These are phyloP conservation scores for Chrysaora quinquecirrha DNA, from an alignment of 30 jellyfish, hydroid and myxozoan species.

Conservation along the genomic window DNA sequence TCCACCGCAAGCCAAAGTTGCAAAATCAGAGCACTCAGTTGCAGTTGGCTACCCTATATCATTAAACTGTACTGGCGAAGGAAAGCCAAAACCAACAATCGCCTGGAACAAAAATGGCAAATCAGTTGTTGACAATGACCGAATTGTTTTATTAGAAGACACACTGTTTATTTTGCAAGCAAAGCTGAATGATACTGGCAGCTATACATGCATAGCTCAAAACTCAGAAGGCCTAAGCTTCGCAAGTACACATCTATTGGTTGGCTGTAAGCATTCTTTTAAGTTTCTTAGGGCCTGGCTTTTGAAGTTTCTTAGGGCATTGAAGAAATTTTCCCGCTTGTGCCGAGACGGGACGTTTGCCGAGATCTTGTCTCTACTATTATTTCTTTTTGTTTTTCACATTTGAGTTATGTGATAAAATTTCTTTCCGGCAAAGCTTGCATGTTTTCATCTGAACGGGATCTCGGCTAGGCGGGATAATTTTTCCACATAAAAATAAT, in stretches of 20 bases:
- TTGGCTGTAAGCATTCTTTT: constrained; percentile 56
- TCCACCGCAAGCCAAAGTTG: constrained; percentile 66
- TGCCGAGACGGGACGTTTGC: too few relatives aligned
- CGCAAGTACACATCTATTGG: constrained; percentile 55
- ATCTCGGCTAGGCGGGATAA: too few relatives aligned
- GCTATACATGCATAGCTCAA: constrained; percentile 75
- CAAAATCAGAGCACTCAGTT: constrained; percentile 33
- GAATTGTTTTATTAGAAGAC: constrained; percentile 51
- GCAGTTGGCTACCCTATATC: constrained; percentile 77
- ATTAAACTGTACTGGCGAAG: constrained; percentile 69
- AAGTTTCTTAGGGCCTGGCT: too few relatives aligned
- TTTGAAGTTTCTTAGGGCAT: too few relatives aligned
- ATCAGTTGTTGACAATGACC: constrained; percentile 17
- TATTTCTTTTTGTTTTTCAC: too few relatives aligned
- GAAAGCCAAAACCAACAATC: constrained; percentile 76
- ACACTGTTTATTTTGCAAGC: constrained; percentile 61
- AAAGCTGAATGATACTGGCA: constrained; percentile 74
- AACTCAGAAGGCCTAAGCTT: constrained; percentile 65
- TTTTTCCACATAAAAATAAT: too few relatives aligned
- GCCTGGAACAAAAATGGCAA: constrained; percentile 74
- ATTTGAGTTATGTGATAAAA: too few relatives aligned
- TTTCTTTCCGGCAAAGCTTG: too few relatives aligned
- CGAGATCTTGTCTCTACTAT: too few relatives aligned
- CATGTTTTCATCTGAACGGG: too few relatives aligned
- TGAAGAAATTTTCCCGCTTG: too few relatives aligned